Evolutionary conservation across 1,140 invertebrate species (phyloP), one percentile per base, ranked within the genome.

Genomic region (Drosophila burlai): DNA sequence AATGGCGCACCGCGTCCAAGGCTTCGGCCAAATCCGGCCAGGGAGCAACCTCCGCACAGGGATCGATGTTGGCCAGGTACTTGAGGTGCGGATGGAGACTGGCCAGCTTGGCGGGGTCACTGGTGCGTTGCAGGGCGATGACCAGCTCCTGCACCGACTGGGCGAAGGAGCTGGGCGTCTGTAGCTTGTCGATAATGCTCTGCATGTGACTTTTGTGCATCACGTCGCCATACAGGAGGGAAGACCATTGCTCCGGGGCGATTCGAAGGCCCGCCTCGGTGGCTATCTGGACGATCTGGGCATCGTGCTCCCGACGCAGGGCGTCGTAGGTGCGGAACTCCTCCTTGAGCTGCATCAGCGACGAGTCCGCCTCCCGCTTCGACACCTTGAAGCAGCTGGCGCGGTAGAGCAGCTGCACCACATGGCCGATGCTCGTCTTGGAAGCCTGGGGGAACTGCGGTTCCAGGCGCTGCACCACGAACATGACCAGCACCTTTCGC

Each of bases 361-460:
- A 99, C 0, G 98, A 99, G 94, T 99, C 98, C 15, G 98, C 98
- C 91, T 99, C 98, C 26, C 99, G 95, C 94, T 99, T 99, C 10
- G 98, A 98, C 47, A 99, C 98, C 94, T 99, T 99, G 93, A 99
- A 99, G 94, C 99, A 99, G 61, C 98, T 99, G 46, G 99, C 99
- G 81, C 99, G 95, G 92, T 99, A 99, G 1, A 99, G 94, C 16
- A 99, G 94, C 93, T 99, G 99, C 24, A 99, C 99, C 38, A 99
- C 99, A 94, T 99, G 99, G 4, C 99, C 99, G 90, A 99, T 99
- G 90, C 97, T 98, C 9, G 98, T 99, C 94, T 99, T 99, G 7
- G 98, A 99, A 49, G 98, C 98, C 94, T 99, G 98, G 6, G 98
- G 98, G 94, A 99, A 99, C 93, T 98, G 97, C 42, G 97, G 96